These are phyloP conservation scores for Paralichthys olivaceus DNA, from an alignment of 2,113 vertebrate genomes.

Conservation along the genomic window DNA sequence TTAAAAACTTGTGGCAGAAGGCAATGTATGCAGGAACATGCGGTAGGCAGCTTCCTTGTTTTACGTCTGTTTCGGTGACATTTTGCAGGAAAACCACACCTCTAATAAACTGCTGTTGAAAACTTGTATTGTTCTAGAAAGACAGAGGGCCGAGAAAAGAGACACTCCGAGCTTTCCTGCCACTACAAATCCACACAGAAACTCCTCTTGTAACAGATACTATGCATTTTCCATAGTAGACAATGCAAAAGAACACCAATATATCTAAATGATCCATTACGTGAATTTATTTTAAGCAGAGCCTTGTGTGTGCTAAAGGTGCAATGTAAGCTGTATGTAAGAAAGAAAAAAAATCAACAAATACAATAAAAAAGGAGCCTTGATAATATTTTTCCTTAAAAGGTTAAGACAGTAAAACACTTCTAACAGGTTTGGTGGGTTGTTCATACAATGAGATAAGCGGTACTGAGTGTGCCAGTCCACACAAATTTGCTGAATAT, in stretches of 20 bases:
- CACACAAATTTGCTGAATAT: constrained; percentile 42
- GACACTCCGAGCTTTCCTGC: not conserved
- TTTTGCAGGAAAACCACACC: constrained; percentile 9
- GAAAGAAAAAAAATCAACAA: not conserved
- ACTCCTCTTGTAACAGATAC: not conserved
- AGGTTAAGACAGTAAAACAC: not conserved
- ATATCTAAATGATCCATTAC: not conserved
- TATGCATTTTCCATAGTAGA: not conserved
- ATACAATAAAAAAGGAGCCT: not conserved
- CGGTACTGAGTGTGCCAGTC: constrained; percentile 4
- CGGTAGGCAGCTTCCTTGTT: not conserved
- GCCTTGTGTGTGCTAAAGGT: not conserved
- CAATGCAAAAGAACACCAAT: not conserved
- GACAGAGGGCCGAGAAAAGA: not conserved
- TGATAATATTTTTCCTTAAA: constrained; percentile 4
- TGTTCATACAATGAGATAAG: not conserved
- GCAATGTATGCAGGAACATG: not conserved
- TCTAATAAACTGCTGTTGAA: not conserved
- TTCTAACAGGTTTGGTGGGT: constrained; percentile 36
- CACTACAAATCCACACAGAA: not conserved
- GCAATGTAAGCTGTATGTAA: not conserved
- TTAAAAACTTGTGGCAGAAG: not conserved
- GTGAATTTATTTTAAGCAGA: not conserved
- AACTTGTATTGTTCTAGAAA: not conserved
- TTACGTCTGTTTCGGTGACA: not conserved